Evolutionary conservation across 2,113 vertebrate species (phyloP).

Genomic region (Pseudonaja textilis): DNA sequence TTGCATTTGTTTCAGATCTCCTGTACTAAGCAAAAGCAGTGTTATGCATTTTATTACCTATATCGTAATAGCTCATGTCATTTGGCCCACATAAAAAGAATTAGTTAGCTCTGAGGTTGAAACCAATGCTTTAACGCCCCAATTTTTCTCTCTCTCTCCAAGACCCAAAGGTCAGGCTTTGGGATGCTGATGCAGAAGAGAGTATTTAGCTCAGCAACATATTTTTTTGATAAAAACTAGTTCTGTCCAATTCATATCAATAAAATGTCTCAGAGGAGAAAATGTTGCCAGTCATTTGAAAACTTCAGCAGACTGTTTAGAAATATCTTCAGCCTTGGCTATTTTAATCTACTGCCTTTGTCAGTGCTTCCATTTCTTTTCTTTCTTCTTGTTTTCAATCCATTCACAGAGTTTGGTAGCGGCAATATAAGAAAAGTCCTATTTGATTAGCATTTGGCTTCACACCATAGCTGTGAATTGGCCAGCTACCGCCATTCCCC

Average conservation of each 20-base stretch:
- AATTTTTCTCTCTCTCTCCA: no score
- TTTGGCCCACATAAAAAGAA: background rate
- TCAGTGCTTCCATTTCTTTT: background rate
- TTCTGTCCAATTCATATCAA: constrained; percentile 1
- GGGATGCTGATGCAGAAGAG: background rate
- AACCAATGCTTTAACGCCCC: background rate
- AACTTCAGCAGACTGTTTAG: constrained; percentile 7
- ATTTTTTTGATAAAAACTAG: background rate
- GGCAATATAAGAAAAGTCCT: background rate
- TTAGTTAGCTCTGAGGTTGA: background rate
- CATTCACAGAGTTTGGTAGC: background rate
- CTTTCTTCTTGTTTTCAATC: background rate
- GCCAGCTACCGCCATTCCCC: background rate
- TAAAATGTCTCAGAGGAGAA: background rate
- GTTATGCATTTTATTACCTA: background rate
- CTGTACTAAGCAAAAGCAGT: background rate
- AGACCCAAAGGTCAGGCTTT: background rate
- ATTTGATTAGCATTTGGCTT: background rate
- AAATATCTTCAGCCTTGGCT: background rate
- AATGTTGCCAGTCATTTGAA: background rate
- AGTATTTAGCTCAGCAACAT: constrained; percentile 3
- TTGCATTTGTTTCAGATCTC: background rate
- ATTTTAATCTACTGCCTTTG: constrained; percentile 1
- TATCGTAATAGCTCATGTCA: background rate
- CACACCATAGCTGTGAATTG: background rate